Base-by-base conservation (phyloP, 2,797 vertebrate species). In the Poecile montanus region DNA sequence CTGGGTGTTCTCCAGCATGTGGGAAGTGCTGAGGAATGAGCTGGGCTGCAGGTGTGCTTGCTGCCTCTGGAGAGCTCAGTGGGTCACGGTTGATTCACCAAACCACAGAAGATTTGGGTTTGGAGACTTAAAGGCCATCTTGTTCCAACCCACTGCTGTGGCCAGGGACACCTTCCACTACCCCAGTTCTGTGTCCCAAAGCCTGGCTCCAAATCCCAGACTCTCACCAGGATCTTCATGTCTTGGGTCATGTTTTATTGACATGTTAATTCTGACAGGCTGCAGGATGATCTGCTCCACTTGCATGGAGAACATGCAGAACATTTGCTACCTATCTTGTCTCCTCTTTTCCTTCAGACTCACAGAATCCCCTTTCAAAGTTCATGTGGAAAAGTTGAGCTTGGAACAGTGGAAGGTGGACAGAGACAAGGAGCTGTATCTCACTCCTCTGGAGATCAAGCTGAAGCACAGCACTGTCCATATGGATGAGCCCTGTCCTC, bases 391-490 rank as follows among this genome's bases (percentile, higher is more conserved):
- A 97, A 99, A 98, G 92, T 93, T 99, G 76, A 98, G 96, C 66
- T 94, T 98, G 92, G 97, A 97, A 62, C 95, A 98, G 13, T 95
- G 91, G 73, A 95, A 96, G 21, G 62, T 90, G 1, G 97, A 97
- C 23, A 96, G 97, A 71, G 97, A 98, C 45, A 97, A 97, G 34
- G 91, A 95, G 0, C 93, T 98, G 54, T 98, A 99, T 84, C 98
- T 98, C 89, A 97, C 89, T 60, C 99, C 99, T 12, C 97, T 99
- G 94, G 98, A 99, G 95, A 99, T 99, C 72, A 98, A 98, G 81
- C 98, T 99, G 93, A 98, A 98, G 75, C 98, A 99, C 97, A 99
- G 98, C 97, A 98, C 96, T 2, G 96, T 99, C 77, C 97, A 97
- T 32, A 89, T 97, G 4, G 98, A 98, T 3, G 97, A 96, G 7